A percentile compares a stretch with the other conserved stretches of the same genome.
These are phyloP conservation scores for Spilosoma lubricipeda DNA, from an alignment of 2,888 invertebrate species.

Conservation along the genomic window DNA sequence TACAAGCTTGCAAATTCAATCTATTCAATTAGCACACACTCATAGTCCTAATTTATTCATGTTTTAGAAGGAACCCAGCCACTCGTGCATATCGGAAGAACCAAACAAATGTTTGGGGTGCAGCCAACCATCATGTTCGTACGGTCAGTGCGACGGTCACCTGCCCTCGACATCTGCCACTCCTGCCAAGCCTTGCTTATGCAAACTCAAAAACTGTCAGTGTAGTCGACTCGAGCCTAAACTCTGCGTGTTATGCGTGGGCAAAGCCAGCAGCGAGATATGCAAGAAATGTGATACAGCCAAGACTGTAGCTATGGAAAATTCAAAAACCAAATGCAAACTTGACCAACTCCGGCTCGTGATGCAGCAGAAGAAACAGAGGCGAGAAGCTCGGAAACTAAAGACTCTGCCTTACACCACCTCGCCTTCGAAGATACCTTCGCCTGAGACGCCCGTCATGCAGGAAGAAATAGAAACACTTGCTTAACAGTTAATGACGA, in stretches of 20 bases:
- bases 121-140: conserved; percentile 67
- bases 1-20: neutral
- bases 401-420: conserved; percentile 88
- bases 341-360: conserved; percentile 94
- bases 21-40: neutral
- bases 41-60: neutral
- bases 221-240: conserved; percentile 59
- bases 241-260: conserved; percentile 60
- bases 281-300: conserved; percentile 83
- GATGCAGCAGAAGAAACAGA: conserved; percentile 95
- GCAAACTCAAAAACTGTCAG: conserved; percentile 60
- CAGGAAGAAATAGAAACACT: conserved; percentile 88
- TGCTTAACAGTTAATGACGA: conserved; percentile 66
- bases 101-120: conserved; percentile 68
- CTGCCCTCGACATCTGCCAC: conserved; percentile 48
- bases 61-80: conserved; percentile 77
- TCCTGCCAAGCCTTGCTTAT: conserved; percentile 49
- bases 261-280: conserved; percentile 55
- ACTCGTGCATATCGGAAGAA: conserved; percentile 63
- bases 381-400: conserved; percentile 91
- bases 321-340: conserved; percentile 93
- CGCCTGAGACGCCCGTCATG: conserved; percentile 93
- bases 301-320: conserved; percentile 88
- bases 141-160: conserved; percentile 77
- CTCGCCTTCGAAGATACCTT: conserved; percentile 89